Evolutionary conservation across 1,140 invertebrate species (phyloP).

Genomic region (Cydia splendana): DNA sequence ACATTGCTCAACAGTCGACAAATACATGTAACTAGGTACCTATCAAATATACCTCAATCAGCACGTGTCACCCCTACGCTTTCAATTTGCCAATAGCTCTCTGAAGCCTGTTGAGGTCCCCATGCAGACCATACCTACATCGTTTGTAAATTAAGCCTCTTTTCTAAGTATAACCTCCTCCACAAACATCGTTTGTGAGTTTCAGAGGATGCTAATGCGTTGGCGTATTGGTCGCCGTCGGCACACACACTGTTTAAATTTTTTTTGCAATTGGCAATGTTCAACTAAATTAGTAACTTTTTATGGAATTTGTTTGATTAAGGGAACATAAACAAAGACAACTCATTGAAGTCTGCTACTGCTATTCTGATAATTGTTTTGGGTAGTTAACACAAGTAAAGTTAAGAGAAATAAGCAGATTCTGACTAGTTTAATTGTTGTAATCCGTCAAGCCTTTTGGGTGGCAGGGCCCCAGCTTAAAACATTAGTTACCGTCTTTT

Average conservation of each 20-base stretch:
- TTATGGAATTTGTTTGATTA: too few relatives aligned
- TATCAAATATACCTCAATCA: constrained; percentile 7
- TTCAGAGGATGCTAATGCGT: not conserved
- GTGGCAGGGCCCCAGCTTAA: too few relatives aligned
- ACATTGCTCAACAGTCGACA: not conserved
- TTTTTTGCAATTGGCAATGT: not conserved
- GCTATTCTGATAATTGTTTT: too few relatives aligned
- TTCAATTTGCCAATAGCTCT: not conserved
- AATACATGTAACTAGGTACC: not conserved
- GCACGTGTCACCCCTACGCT: not conserved
- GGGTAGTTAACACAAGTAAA: too few relatives aligned
- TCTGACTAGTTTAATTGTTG: too few relatives aligned
- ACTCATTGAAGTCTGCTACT: too few relatives aligned
- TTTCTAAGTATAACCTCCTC: not conserved
- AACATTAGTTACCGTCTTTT: too few relatives aligned
- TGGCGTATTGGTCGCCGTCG: not conserved
- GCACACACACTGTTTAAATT: not conserved
- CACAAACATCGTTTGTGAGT: constrained; percentile 1
- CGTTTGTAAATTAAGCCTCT: constrained; percentile 25
- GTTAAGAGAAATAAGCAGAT: too few relatives aligned
- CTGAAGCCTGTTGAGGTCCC: not conserved
- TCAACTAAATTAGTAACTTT: too few relatives aligned
- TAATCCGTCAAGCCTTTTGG: too few relatives aligned
- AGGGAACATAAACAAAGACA: too few relatives aligned
- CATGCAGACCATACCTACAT: not conserved